Evolutionary conservation across 2,113 vertebrate species (phyloP), one percentile per base, ranked within the genome.

Genomic region (Coptodon bakossiorum): DNA sequence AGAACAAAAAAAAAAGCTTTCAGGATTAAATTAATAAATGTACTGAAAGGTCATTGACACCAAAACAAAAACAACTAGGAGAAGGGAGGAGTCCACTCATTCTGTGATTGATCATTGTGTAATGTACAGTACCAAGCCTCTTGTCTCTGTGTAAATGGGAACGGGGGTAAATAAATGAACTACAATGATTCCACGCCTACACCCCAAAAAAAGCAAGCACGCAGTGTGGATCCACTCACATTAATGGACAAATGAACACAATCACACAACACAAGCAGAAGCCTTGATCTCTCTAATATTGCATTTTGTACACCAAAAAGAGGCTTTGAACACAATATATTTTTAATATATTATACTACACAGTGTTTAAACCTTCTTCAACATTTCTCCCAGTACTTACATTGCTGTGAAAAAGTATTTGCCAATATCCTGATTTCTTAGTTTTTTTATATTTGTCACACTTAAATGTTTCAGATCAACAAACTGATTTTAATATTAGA

Each of bases 111-210:
- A 96, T 96, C 4, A 4, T 31, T 88, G 36, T 50, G 84, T 93
- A 92, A 95, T 96, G 87, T 91, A 40, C 63, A 38, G 63, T 68
- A 93, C 82, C 13, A 71, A 27, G 48, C 89, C 87, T 91, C 90
- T 89, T 87, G 91, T 92, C 86, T 94, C 86, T 85, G 83, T 94
- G 90, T 92, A 94, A 95, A 95, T 94, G 92, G 93, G 90, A 94
- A 88, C n/a, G 78, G 93, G 93, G 94, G 93, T 93, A 92, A 92
- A 93, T 89, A 91, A 81, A 92, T 84, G 54, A 86, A 89, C 80
- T 85, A 79, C 27, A 66, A 56, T 66, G 63, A 82, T 38, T 82
- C 22, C 27, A 31, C 36, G 24, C 76, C 56, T 24, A 82, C 54
- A 84, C 27, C 63, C 31, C 22, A 22, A 85, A 38, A 56, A 40